Conservation (phyloP, 1,140 invertebrate species). For the Sitobion miscanthi region DNA sequence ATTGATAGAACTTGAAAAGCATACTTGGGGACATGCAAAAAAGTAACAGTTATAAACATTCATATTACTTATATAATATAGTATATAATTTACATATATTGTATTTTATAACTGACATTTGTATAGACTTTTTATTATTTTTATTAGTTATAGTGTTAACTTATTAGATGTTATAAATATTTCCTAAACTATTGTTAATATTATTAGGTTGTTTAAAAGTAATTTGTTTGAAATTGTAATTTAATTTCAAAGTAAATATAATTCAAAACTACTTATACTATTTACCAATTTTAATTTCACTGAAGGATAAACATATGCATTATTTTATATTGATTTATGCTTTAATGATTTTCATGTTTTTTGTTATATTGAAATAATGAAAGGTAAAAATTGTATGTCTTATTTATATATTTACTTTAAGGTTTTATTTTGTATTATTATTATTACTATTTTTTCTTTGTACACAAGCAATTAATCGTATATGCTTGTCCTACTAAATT, state of each 20-base stretch:
- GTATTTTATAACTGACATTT: neutral
- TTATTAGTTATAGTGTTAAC: neutral
- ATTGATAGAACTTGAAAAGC: neutral
- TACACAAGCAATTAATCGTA: neutral
- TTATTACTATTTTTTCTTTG: neutral
- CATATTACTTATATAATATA: neutral
- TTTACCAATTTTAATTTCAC: neutral
- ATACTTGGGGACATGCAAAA: neutral
- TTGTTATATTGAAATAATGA: neutral
- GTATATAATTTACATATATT: no score
- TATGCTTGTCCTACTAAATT: neutral
- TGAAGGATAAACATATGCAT: neutral
- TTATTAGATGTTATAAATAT: neutral
- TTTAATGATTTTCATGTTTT: neutral
- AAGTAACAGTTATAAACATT: neutral
- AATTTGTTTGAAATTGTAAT: neutral
- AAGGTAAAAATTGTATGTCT: neutral
- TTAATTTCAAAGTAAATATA: neutral
- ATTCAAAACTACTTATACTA: neutral
- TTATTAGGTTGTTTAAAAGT: neutral
- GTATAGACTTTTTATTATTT: neutral
- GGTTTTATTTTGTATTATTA: neutral
- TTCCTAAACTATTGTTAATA: neutral
- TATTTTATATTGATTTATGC: neutral
- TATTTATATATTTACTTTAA: neutral